Evolutionary conservation across 2,113 vertebrate genomes (phyloP).

Genomic region (Oryzias melastigma): DNA sequence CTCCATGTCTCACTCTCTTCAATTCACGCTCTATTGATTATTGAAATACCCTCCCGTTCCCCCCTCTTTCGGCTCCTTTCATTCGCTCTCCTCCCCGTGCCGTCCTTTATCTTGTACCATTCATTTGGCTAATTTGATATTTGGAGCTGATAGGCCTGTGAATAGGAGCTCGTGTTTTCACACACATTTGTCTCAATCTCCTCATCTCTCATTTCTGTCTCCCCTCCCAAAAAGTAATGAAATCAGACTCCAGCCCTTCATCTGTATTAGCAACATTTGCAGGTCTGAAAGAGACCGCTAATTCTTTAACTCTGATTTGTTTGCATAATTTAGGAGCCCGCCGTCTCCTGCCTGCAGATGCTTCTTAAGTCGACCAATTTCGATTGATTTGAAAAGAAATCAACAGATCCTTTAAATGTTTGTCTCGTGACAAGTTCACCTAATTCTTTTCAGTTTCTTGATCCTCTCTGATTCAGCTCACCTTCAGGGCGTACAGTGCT

Average conservation of each 20-base stretch:
- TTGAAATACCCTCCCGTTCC: conserved; percentile 60
- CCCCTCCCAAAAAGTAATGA: conserved; percentile 55
- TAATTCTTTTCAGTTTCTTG: conserved; percentile 25
- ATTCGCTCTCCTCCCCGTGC: conserved; percentile 32
- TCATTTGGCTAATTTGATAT: conserved; percentile 77
- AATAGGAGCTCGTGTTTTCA: conserved; percentile 52
- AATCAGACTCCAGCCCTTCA: conserved; percentile 65
- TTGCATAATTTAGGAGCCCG: conserved; percentile 64
- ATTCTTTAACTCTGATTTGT: conserved; percentile 68
- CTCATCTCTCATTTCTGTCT: conserved; percentile 41
- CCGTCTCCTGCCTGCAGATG: conserved; percentile 52
- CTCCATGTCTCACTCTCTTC: conserved; percentile 36
- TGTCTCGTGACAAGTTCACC: conserved; percentile 36
- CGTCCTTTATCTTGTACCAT: conserved; percentile 67
- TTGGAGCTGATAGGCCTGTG: conserved; percentile 64
- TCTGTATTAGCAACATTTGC: conserved; percentile 67
- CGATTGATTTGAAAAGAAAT: conserved; percentile 26
- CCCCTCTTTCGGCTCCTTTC: conserved; percentile 35
- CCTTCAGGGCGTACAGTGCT: conserved; percentile 36
- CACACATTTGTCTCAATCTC: conserved; percentile 57
- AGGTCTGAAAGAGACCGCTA: conserved; percentile 64
- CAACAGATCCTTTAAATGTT: conserved; percentile 26
- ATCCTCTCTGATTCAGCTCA: conserved; percentile 23
- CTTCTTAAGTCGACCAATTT: conserved; percentile 23
- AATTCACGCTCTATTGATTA: conserved; percentile 69